Conservation (phyloP, 2,113 vertebrate genomes). For the Ciconia boyciana region DNA sequence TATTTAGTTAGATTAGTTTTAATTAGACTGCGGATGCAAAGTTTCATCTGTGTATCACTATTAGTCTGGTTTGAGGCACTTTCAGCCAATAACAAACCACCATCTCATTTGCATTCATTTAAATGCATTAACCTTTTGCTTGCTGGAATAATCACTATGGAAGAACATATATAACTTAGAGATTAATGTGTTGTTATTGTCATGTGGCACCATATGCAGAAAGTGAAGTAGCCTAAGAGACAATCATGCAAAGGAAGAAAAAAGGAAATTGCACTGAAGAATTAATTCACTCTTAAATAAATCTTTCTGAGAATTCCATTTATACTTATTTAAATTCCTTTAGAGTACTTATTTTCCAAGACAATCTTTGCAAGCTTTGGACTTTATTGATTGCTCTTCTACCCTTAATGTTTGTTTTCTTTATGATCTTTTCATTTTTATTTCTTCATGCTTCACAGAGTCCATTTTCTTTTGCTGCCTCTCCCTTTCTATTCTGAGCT, state of each 20-base stretch:
- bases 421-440: slow-evolving; percentile 56
- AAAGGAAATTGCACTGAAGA: neutral
- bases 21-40: slow-evolving; percentile 48
- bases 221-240: neutral
- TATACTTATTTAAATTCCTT: slow-evolving; percentile 45
- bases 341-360: slow-evolving; percentile 38
- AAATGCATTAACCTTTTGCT: slow-evolving; percentile 19
- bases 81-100: slow-evolving; percentile 11
- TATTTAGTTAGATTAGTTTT: slow-evolving; percentile 55
- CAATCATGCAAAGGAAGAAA: neutral
- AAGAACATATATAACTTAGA: neutral
- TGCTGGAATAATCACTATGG: neutral
- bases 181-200: neutral
- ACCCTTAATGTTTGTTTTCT: slow-evolving; percentile 50
- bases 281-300: slow-evolving; percentile 23
- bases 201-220: neutral
- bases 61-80: neutral
- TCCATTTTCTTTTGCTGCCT: slow-evolving; percentile 42
- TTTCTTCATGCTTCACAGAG: slow-evolving; percentile 53
- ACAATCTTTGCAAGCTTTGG: slow-evolving; percentile 5
- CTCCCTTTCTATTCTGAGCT: slow-evolving; percentile 16
- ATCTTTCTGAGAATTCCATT: slow-evolving; percentile 27
- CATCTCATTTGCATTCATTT: neutral
- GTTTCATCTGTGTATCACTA: slow-evolving; percentile 4
- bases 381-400: slow-evolving; percentile 50